Conservation (phyloP, 2,113 vertebrate genomes). For the Cercocebus atys region DNA sequence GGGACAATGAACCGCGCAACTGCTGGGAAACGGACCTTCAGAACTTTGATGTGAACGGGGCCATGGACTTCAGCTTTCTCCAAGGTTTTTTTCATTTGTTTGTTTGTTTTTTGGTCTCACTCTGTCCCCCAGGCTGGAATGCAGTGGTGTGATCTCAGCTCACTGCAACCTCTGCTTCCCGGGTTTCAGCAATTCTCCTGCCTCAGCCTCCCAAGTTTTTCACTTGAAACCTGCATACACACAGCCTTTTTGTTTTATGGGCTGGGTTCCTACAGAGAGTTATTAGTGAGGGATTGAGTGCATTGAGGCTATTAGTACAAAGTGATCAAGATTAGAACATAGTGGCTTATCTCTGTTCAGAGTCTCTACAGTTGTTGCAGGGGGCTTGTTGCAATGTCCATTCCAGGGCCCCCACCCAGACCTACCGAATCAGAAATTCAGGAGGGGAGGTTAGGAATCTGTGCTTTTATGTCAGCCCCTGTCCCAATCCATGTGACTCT, state of each 20-base stretch:
- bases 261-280: not conserved
- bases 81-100: not conserved
- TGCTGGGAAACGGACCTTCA: not conserved
- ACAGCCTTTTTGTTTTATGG: not conserved
- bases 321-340: rapidly evolving
- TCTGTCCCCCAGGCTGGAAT: too few relatives aligned
- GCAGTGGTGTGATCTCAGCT: too few relatives aligned
- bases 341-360: not conserved
- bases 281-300: not conserved
- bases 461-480: not conserved
- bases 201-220: not conserved
- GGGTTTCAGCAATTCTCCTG: too few relatives aligned
- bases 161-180: too few relatives aligned
- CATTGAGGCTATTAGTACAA: not conserved
- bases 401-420: too few relatives aligned
- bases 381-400: too few relatives aligned
- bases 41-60: not conserved
- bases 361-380: not conserved
- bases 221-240: not conserved
- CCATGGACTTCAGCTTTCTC: not conserved
- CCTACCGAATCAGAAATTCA: not conserved
- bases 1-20: rapidly evolving
- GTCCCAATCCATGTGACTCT: not conserved
- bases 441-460: not conserved
- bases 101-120: too few relatives aligned